These are phyloP conservation scores for Sebastiscus albofasciatus DNA, from an alignment of 2,797 vertebrate species.

Conservation along the genomic window DNA sequence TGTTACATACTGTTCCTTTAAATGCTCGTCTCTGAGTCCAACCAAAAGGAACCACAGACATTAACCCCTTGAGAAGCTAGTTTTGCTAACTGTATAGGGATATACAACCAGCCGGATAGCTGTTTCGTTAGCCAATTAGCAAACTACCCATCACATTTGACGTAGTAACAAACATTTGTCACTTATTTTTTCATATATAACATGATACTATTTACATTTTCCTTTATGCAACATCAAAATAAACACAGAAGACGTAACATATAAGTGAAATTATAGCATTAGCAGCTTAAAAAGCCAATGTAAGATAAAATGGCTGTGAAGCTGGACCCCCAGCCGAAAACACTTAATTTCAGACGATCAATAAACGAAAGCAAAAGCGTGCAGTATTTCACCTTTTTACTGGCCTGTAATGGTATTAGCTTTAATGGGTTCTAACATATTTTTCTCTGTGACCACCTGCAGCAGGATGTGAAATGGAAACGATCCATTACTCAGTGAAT, in stretches of 20 bases:
- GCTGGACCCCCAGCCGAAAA: neutral
- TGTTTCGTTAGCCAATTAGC: neutral
- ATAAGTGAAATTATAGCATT: neutral
- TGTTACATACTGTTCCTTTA: too few species aligned
- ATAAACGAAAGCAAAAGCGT: neutral
- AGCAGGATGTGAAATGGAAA: conserved; percentile 26
- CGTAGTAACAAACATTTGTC: neutral
- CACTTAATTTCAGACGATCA: neutral
- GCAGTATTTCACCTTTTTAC: conserved; percentile 15
- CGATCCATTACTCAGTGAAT: conserved; percentile 25
- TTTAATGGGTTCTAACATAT: conserved; percentile 16
- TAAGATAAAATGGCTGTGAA: neutral
- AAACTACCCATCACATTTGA: neutral
- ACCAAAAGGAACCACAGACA: too few species aligned
- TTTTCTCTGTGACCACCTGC: conserved; percentile 25
- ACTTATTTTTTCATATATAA: neutral
- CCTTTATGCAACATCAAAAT: neutral
- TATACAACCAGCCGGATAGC: neutral
- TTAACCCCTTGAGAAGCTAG: too few species aligned
- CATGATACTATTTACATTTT: neutral
- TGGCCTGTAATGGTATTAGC: conserved; percentile 2
- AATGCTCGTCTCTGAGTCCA: too few species aligned
- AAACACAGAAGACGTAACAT: neutral
- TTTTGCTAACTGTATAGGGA: neutral
- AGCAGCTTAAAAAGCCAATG: neutral